Conservation (phyloP, 2,113 vertebrate genomes). For the Petroica traversi region DNA sequence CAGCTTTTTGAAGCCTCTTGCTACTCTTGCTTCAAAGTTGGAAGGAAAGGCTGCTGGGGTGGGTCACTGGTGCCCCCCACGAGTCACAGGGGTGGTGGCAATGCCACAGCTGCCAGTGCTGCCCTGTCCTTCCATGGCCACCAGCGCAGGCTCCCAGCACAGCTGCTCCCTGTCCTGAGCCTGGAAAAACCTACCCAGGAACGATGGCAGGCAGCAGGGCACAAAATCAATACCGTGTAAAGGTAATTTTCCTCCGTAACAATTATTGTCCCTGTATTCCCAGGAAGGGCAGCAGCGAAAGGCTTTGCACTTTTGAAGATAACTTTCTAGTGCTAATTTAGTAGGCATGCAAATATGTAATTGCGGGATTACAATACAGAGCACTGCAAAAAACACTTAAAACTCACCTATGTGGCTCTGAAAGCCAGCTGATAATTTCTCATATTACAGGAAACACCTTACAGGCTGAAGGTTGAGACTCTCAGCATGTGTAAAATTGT, state of each 20-base stretch:
- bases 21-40: neutral
- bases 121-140: neutral
- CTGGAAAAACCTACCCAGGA: slow-evolving; percentile 8
- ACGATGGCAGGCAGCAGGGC: slow-evolving; percentile 4
- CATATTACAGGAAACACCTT: neutral
- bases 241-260: neutral
- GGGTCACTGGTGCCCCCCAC: neutral
- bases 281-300: neutral
- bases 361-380: neutral
- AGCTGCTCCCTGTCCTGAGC: slow-evolving; percentile 10
- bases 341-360: neutral
- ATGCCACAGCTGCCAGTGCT: neutral
- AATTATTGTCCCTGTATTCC: neutral
- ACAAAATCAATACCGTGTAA: neutral
- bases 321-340: neutral
- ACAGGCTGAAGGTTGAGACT: neutral
- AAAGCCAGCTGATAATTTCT: slow-evolving; percentile 6
- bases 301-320: neutral
- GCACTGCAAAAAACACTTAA: neutral
- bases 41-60: neutral
- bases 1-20: neutral
- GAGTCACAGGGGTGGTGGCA: neutral
- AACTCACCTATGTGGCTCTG: neutral
- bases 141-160: neutral
- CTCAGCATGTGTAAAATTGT: neutral